phyloP scores from a whole-genome alignment of 2,113 vertebrate species.

The Xenus cinereus region DNA sequence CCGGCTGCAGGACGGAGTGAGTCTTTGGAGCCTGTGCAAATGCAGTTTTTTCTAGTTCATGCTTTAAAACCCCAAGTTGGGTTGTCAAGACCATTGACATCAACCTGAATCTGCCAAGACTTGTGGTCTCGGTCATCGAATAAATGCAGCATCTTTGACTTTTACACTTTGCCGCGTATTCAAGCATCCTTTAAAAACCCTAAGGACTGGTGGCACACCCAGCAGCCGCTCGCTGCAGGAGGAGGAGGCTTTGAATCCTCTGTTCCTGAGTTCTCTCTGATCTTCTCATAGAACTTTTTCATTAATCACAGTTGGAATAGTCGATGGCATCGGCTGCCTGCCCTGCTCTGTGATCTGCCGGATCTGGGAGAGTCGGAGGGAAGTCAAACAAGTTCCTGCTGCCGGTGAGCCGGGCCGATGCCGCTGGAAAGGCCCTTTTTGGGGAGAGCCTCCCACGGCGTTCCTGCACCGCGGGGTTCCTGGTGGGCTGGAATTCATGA shows the following conservation, averaged over 20 bases:
- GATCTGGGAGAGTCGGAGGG: not conserved
- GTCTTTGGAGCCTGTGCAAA: not conserved
- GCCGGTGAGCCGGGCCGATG: not conserved
- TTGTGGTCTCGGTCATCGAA: rapidly evolving
- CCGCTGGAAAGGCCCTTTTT: not conserved
- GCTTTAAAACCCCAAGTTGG: not conserved
- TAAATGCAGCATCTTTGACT: not conserved
- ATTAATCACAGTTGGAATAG: not conserved
- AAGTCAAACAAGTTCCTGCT: not conserved
- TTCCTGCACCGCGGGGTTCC: not conserved
- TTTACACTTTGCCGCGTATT: rapidly evolving
- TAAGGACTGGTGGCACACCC: not conserved
- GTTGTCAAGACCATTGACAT: rapidly evolving
- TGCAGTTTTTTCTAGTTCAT: not conserved
- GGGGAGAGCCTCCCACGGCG: not conserved
- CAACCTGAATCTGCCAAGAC: not conserved
- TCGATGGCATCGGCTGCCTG: not conserved
- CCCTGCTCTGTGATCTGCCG: rapidly evolving
- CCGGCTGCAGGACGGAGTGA: not conserved
- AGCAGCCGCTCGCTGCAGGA: not conserved
- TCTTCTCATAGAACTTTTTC: not conserved
- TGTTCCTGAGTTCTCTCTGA: not conserved
- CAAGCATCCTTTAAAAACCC: not conserved
- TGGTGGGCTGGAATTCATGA: not conserved
- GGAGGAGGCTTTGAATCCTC: not conserved